A percentile compares a stretch with the other conserved stretches of the same genome.
Evolutionary conservation across 2,888 invertebrate genomes (phyloP).

Genomic region (Apodemia duryi): DNA sequence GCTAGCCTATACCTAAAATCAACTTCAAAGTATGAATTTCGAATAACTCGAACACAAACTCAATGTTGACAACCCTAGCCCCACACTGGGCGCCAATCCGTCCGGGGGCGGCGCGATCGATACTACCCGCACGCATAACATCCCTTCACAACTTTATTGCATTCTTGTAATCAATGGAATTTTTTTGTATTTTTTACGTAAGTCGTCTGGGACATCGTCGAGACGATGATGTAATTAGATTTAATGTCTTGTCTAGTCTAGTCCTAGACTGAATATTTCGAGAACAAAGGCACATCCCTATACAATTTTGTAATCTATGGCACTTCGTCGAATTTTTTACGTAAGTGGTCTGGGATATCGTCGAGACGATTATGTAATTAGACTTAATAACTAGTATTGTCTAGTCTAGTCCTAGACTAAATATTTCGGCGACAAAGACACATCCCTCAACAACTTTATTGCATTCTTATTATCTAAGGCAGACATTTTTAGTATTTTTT

Average conservation of each 20-base stretch:
- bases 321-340: no score
- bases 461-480: background rate
- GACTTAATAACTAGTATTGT: background rate
- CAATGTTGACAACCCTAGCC: slow-evolving; percentile 3
- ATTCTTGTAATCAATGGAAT: slow-evolving; percentile 2
- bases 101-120: slow-evolving; percentile 17
- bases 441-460: slow-evolving; percentile 17
- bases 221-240: slow-evolving; percentile 7
- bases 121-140: slow-evolving; percentile 23
- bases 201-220: slow-evolving; percentile 7
- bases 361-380: background rate
- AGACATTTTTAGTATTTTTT: background rate
- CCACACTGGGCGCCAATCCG: slow-evolving; percentile 26
- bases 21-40: no score
- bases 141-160: slow-evolving; percentile 20
- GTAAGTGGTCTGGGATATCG: no score
- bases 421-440: background rate
- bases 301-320: no score
- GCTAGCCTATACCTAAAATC: no score
- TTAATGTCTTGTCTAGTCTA: background rate
- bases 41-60: no score
- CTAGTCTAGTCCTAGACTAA: background rate
- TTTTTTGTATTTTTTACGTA: background rate
- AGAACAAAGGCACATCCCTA: no score
- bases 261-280: background rate